phyloP scores from a whole-genome alignment of 1,140 invertebrate species.

The Laupala kohalensis region DNA sequence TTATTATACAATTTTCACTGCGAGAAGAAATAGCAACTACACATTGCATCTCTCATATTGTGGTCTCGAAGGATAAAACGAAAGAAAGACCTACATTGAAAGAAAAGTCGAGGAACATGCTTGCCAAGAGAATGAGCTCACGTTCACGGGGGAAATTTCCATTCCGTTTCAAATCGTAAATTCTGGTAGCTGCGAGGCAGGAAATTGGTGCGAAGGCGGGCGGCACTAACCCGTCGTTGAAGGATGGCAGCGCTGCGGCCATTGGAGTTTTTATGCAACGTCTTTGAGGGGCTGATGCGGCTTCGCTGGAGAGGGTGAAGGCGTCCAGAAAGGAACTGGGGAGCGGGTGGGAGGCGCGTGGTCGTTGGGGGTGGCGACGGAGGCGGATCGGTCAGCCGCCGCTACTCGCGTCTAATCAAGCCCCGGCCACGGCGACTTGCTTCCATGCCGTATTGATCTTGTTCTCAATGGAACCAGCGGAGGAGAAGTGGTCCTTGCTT shows the following conservation, averaged over 20 bases:
- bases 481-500: constrained; percentile 10
- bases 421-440: neutral
- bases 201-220: neutral
- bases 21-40: no score
- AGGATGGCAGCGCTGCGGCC: neutral
- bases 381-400: neutral
- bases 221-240: neutral
- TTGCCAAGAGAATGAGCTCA: no score
- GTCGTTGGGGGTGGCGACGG: no score
- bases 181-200: neutral
- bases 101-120: no score
- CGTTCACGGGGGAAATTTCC: neutral
- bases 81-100: no score
- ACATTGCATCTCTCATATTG: no score
- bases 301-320: neutral
- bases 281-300: neutral
- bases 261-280: neutral
- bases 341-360: no score
- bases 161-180: neutral
- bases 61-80: no score
- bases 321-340: neutral
- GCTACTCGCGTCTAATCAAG: neutral
- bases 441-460: constrained; percentile 11
- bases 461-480: constrained; percentile 9
- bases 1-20: no score